These are phyloP conservation scores for Palloptera scutellata DNA, from an alignment of 2,888 invertebrate species.

Conservation along the genomic window DNA sequence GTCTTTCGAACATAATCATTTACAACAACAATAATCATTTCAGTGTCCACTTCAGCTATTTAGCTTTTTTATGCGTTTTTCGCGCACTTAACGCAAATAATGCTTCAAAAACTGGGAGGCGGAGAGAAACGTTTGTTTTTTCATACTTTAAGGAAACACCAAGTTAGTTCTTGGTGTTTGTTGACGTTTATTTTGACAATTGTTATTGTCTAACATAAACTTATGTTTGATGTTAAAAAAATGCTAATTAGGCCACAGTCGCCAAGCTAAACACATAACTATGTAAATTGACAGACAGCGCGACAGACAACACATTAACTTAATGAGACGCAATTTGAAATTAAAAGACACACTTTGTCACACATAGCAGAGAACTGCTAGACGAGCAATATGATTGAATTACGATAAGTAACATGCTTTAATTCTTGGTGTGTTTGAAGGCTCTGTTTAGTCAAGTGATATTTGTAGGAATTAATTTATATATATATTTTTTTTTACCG, in stretches of 20 bases:
- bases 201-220: background rate
- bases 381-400: no score
- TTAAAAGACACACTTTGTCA: conserved; percentile 9
- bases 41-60: no score
- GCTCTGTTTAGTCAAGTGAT: no score
- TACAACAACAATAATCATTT: no score
- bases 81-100: background rate
- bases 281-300: conserved; percentile 4
- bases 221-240: conserved; percentile 15
- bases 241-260: conserved; percentile 21
- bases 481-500: no score
- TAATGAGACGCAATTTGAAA: conserved; percentile 17
- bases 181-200: background rate
- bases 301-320: conserved; percentile 10
- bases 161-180: background rate
- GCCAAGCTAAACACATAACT: no score
- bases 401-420: no score
- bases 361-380: background rate
- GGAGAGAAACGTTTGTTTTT: background rate
- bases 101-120: background rate
- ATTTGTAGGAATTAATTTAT: no score
- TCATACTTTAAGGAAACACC: no score
- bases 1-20: no score
- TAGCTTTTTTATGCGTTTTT: background rate
- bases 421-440: no score